phyloP scores from a whole-genome alignment of 2,113 vertebrate genomes.

The Rhynchopsitta pachyrhyncha region DNA sequence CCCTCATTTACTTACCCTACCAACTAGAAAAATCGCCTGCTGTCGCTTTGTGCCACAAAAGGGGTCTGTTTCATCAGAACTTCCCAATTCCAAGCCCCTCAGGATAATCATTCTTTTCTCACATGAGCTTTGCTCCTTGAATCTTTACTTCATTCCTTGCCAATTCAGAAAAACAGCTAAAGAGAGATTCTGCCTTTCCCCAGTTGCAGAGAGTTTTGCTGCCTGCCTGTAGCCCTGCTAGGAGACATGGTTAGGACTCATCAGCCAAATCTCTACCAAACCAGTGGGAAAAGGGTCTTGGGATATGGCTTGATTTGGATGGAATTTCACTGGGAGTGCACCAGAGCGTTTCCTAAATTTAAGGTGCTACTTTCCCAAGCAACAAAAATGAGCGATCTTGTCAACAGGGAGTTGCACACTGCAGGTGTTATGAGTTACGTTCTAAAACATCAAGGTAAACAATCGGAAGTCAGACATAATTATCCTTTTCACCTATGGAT shows the following conservation, averaged over 20 bases:
- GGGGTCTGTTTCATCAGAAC: not conserved
- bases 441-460: not conserved
- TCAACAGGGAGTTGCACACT: not conserved
- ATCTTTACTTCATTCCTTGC: not conserved
- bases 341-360: not conserved
- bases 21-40: not conserved
- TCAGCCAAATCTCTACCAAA: not conserved
- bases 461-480: not conserved
- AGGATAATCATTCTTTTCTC: not conserved
- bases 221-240: not conserved
- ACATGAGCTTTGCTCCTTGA: not conserved
- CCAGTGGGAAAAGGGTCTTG: not conserved
- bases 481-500: not conserved
- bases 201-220: not conserved
- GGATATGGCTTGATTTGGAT: not conserved
- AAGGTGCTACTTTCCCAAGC: not conserved
- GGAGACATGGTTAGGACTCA: not conserved
- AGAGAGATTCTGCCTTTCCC: not conserved
- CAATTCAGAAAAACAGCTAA: not conserved
- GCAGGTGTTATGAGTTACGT: not conserved
- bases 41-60: not conserved
- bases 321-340: not conserved
- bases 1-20: not conserved
- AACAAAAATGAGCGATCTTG: accelerated
- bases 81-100: not conserved